Conservation (phyloP, 2,888 invertebrate genomes). For the Seira sanloemensis region DNA sequence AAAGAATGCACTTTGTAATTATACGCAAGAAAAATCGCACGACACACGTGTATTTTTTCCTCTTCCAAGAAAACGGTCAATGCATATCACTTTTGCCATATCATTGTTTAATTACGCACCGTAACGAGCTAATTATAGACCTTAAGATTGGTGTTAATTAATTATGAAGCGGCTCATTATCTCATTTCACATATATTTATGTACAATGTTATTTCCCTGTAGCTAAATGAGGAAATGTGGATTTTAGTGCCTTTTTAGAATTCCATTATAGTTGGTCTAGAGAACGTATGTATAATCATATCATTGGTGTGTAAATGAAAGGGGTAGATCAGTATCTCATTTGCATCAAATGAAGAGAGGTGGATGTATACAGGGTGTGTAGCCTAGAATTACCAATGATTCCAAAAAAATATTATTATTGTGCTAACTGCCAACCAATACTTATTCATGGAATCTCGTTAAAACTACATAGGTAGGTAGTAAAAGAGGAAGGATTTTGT, state of each 20-base stretch:
- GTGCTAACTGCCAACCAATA: too few species aligned
- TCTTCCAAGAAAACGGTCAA: not conserved
- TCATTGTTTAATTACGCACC: not conserved
- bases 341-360: not conserved
- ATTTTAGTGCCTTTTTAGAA: slow-evolving; percentile 44
- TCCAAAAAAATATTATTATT: too few species aligned
- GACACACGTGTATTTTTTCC: not conserved
- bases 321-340: not conserved
- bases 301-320: not conserved
- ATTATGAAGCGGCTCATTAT: not conserved
- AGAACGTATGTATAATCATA: not conserved
- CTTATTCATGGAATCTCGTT: too few species aligned
- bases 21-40: not conserved
- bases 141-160: not conserved
- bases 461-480: too few species aligned
- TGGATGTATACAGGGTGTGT: not conserved
- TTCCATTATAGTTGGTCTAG: slow-evolving; percentile 17
- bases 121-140: not conserved
- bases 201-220: too few species aligned
- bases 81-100: not conserved
- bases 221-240: too few species aligned
- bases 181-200: too few species aligned
- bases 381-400: too few species aligned
- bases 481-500: too few species aligned
- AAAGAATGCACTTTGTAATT: not conserved